Evolutionary conservation across 2,888 invertebrate species (phyloP).

Genomic region (Auanema sp.): DNA sequence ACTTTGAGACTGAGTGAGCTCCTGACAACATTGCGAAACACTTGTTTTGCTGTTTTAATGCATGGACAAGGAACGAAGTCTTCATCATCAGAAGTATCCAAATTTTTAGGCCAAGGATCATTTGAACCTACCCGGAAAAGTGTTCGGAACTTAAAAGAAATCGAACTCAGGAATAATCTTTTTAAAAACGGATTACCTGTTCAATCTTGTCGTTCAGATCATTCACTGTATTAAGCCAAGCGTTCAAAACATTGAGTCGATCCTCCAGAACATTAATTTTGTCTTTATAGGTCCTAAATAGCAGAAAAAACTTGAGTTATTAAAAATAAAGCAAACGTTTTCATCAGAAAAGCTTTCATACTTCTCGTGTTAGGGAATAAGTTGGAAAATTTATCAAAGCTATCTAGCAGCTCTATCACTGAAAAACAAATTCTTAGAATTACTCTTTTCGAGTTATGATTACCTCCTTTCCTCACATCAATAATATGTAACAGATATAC

Average conservation of each 20-base stretch:
- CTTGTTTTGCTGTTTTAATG: neutral
- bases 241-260: conserved; percentile 71
- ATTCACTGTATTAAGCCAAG: conserved; percentile 87
- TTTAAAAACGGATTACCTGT: conserved; percentile 67
- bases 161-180: no score
- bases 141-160: neutral
- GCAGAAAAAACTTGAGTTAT: neutral
- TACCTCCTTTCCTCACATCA: conserved; percentile 18
- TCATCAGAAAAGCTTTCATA: neutral
- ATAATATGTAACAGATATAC: conserved; percentile 15
- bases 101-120: neutral
- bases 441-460: neutral
- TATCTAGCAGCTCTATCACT: neutral
- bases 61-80: neutral
- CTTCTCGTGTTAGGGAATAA: neutral
- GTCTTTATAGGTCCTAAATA: neutral
- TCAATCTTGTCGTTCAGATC: conserved; percentile 81
- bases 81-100: neutral
- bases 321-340: neutral
- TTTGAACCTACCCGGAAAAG: neutral
- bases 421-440: neutral
- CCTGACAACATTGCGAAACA: neutral
- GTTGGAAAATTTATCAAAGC: neutral
- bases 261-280: conserved; percentile 9
- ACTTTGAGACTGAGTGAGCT: neutral